These are phyloP conservation scores for Neuroterus valhalla DNA, from an alignment of 1,140 invertebrate genomes.

Conservation along the genomic window DNA sequence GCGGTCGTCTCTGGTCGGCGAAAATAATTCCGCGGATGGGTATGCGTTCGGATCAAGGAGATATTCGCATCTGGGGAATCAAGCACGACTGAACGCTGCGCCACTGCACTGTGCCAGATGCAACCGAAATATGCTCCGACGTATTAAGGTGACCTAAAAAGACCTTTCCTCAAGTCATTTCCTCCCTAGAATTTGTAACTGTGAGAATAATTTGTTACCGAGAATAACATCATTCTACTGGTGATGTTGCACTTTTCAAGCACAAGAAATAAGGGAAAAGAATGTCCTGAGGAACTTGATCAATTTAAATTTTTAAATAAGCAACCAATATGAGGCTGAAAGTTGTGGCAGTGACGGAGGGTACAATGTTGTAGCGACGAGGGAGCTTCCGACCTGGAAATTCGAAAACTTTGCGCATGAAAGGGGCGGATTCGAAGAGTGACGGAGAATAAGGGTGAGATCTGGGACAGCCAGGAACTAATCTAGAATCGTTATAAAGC, in stretches of 20 bases:
- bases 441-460: slow-evolving; percentile 30
- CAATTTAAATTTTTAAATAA: slow-evolving; percentile 40
- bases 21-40: slow-evolving; percentile 36
- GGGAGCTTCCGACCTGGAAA: slow-evolving; percentile 31
- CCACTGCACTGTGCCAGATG: not conserved
- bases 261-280: not conserved
- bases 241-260: too few relatives aligned
- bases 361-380: too few relatives aligned
- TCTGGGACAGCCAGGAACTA: slow-evolving; percentile 51
- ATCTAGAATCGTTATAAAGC: slow-evolving; percentile 51
- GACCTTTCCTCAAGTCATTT: not conserved
- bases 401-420: slow-evolving; percentile 44
- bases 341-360: not conserved
- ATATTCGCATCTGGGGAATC: not conserved
- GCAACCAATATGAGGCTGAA: slow-evolving; percentile 15
- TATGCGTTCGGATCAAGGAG: not conserved
- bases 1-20: slow-evolving; percentile 14
- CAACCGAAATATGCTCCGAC: not conserved
- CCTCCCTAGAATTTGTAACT: too few relatives aligned
- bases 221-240: too few relatives aligned
- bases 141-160: slow-evolving; percentile 39
- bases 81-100: not conserved
- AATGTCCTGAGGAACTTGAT: slow-evolving; percentile 29
- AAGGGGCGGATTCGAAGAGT: slow-evolving; percentile 31
- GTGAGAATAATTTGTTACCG: too few relatives aligned